A percentile compares a stretch with the other conserved stretches of the same genome.
Evolutionary conservation across 2,888 invertebrate genomes (phyloP).

Genomic region (Trichopria drosophilae): DNA sequence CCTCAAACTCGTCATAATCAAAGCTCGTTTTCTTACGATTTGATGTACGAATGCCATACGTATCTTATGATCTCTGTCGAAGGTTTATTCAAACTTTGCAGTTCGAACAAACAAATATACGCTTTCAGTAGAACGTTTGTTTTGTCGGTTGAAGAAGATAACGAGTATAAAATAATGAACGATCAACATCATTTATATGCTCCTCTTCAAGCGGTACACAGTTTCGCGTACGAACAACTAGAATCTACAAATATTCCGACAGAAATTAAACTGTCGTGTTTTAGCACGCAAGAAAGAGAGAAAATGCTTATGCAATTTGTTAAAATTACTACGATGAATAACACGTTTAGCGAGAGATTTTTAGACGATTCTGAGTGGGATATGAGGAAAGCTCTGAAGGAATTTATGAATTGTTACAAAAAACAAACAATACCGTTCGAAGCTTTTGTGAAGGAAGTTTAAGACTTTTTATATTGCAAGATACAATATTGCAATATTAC

Average conservation of each 20-base stretch:
- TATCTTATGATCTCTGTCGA: conserved; percentile 59
- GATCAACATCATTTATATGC: conserved; percentile 66
- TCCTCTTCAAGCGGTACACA: conserved; percentile 31
- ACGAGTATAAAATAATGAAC: conserved; percentile 68
- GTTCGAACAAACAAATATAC: conserved; percentile 50
- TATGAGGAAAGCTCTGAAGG: conserved; percentile 39
- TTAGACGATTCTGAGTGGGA: conserved; percentile 43
- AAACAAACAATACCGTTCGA: no score
- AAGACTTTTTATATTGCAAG: no score
- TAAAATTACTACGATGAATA: conserved; percentile 42
- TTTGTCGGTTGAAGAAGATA: conserved; percentile 57
- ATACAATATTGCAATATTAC: no score
- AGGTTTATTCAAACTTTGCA: conserved; percentile 62
- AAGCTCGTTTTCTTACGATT: conserved; percentile 57
- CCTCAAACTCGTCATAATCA: conserved; percentile 63
- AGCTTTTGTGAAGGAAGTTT: no score
- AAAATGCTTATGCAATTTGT: conserved; percentile 36
- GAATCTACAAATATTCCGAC: conserved; percentile 25
- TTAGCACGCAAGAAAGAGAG: conserved; percentile 39
- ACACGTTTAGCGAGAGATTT: conserved; percentile 39
- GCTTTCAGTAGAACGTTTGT: conserved; percentile 66
- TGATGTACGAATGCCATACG: conserved; percentile 41
- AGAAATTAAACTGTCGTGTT: conserved; percentile 31
- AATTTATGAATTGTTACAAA: conserved; percentile 41
- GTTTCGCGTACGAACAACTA: conserved; percentile 31